Evolutionary conservation across 2,113 vertebrate genomes (phyloP).

Genomic region (Chloebia gouldiae): DNA sequence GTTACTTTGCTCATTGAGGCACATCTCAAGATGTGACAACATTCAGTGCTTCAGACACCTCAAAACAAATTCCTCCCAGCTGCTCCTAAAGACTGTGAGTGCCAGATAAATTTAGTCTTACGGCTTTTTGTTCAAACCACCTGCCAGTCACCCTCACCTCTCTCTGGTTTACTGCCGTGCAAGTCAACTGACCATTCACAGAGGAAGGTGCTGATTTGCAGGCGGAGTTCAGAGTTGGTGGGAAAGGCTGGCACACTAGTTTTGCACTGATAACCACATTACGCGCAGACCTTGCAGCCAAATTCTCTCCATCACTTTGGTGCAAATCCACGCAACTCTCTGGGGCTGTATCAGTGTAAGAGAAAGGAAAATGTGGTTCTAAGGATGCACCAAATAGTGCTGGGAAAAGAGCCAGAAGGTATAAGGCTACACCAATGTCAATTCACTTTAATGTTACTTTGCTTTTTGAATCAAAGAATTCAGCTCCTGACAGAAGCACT

Average conservation of each 20-base stretch:
- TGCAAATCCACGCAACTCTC: neutral
- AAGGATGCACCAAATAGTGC: neutral
- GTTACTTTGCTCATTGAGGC: neutral
- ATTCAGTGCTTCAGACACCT: neutral
- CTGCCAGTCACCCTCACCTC: neutral
- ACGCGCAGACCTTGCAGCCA: neutral
- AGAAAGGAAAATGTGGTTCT: neutral
- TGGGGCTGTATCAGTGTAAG: neutral
- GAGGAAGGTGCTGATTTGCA: neutral
- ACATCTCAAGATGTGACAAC: neutral
- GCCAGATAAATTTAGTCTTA: neutral
- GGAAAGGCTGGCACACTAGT: neutral
- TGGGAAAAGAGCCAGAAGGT: slow-evolving; percentile 21
- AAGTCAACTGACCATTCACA: neutral
- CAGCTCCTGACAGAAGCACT: neutral
- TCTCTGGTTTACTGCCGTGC: fast-evolving
- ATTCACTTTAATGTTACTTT: neutral
- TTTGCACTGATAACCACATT: neutral
- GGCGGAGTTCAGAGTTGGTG: neutral
- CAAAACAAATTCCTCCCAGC: neutral
- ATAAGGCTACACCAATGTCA: neutral
- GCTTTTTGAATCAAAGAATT: neutral
- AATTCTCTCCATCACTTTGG: neutral
- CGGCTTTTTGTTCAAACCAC: neutral
- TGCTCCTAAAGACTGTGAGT: neutral